Conservation (phyloP, 2,113 vertebrate species). For the Xerus inauris region DNA sequence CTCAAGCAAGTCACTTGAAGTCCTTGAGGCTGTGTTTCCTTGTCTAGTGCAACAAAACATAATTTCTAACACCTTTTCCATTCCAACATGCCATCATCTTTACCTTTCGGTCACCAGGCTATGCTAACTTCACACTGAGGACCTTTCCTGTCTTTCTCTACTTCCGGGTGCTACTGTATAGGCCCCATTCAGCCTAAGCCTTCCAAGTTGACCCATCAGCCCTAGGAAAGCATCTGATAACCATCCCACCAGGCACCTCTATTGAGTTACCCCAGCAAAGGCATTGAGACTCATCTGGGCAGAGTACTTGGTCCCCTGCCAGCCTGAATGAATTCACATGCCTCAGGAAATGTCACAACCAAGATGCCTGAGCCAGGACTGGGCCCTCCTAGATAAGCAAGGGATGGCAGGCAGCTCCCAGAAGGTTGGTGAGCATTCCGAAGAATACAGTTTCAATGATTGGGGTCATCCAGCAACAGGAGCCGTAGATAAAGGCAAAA, state of each 20-base stretch:
- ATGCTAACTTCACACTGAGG: neutral
- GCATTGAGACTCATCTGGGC: neutral
- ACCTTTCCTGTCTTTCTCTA: neutral
- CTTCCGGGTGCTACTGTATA: neutral
- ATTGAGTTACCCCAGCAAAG: neutral
- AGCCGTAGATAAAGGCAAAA: constrained; percentile 68
- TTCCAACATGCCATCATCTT: neutral
- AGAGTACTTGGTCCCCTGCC: neutral
- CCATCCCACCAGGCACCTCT: neutral
- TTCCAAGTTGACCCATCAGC: neutral
- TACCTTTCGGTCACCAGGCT: neutral
- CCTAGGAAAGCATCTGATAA: neutral
- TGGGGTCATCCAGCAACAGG: constrained; percentile 71
- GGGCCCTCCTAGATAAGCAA: constrained; percentile 53
- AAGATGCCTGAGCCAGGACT: constrained; percentile 21
- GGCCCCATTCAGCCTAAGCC: neutral
- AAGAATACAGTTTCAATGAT: constrained; percentile 75
- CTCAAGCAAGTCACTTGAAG: neutral
- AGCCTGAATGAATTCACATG: neutral
- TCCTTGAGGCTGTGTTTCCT: neutral
- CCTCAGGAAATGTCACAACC: constrained; percentile 27
- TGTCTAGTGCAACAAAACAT: neutral
- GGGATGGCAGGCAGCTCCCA: neutral
- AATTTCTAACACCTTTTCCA: neutral
- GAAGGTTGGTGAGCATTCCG: constrained; percentile 61